Base-by-base conservation (phyloP, 2,113 vertebrate species). In the Mastomys natalensis region DNA sequence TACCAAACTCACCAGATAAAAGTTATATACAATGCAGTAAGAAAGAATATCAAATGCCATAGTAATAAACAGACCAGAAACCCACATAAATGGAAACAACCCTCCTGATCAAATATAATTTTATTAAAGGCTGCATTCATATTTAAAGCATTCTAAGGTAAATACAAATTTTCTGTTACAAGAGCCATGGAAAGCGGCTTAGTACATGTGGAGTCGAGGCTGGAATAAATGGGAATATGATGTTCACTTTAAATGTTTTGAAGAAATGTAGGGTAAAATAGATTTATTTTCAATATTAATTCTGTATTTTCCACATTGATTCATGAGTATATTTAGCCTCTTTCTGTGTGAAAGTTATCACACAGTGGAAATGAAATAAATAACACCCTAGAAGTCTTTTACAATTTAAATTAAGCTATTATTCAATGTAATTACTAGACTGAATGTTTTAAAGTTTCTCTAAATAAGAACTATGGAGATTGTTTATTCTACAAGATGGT, bases 371-470 rank as follows among this genome's bases (percentile, higher is more conserved):
- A 97, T 91, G 87, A 89, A 97, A 94, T 95, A 97, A 96, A 94
- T 92, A 91, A 97, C 91, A 64, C 76, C 66, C 74, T 82, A 86
- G 78, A 89, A 55, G 34, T 95, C 86, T 90, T 94, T 97, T 96
- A 93, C 77, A 74, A 96, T 97, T 95, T 95, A 72, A 24, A 68
- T 66, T 87, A n/a, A 77, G 68, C 91, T 74, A 77, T 66, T 82
- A 92, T 96, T 98, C 91, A 96, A 53, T 62, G 87, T 97, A 97
- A 97, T 97, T 97, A 96, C 95, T 94, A 85, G 88, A 76, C 86
- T 96, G 95, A 77, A 78, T 91, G 43, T 96, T 53, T 11, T 8
- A 92, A 93, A 89, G 40, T 34, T 86, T 93, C 7, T 86, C 73
- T 92, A 86, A 68, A 78, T 40, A 86, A 77, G 66, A 12, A 81